Conservation (phyloP, 2,113 vertebrate genomes). For the Clarias gariepinus region DNA sequence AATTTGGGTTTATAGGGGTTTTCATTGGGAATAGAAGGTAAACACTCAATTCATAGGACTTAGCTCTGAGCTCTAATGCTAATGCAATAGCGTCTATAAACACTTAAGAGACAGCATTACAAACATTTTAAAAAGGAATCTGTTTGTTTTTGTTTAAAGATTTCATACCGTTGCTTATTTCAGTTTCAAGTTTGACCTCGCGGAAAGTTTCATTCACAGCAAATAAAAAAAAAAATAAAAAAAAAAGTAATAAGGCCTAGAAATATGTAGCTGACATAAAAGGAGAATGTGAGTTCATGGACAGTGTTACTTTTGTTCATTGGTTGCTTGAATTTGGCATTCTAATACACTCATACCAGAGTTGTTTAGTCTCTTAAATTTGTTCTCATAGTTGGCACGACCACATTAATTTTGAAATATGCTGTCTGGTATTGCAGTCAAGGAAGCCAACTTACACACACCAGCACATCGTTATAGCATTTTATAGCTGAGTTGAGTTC, state of each 20-base stretch:
- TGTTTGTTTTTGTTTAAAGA: conserved; percentile 16
- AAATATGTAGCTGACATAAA: conserved; percentile 27
- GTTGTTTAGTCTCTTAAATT: conserved; percentile 51
- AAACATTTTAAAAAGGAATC: conserved; percentile 3
- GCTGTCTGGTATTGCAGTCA: conserved; percentile 28
- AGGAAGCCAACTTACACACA: conserved; percentile 44
- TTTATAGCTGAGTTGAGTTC: conserved; percentile 38
- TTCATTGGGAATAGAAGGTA: not conserved
- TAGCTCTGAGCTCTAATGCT: not conserved
- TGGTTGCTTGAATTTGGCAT: conserved; percentile 16
- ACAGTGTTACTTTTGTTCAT: conserved; percentile 10
- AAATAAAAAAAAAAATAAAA: conserved; percentile 12
- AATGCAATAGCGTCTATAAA: not conserved
- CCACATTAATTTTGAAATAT: conserved; percentile 41
- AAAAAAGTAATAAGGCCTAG: not conserved
- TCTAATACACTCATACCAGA: conserved; percentile 22
- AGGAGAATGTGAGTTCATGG: conserved; percentile 7
- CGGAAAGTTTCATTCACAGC: not conserved
- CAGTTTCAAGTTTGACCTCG: not conserved
- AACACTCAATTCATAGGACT: not conserved
- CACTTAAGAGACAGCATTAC: not conserved
- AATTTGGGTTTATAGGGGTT: not conserved
- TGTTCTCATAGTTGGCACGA: conserved; percentile 25
- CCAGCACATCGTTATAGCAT: conserved; percentile 37
- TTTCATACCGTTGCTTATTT: not conserved